Base-by-base conservation (phyloP, 1,140 invertebrate species). In the Matsumurasca onukii region DNA sequence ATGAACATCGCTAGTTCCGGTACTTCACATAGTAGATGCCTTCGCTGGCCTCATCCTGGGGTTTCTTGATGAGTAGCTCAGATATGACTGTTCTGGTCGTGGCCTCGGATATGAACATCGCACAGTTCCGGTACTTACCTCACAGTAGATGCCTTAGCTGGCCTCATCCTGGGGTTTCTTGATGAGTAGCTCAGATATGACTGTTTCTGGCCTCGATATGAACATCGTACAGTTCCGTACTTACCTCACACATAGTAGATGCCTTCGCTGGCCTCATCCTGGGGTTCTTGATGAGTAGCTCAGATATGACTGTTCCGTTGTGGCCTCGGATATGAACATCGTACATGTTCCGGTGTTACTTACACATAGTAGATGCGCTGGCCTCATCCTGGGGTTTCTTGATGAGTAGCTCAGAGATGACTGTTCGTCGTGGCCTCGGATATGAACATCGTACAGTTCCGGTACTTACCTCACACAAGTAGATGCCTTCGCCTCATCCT, bases 201-300 rank as follows among this genome's bases (percentile, higher is more conserved):
- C 29, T 12, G 17, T 63, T 15, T n/a, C 59, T n/a, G n/a, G n/a
- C n/a, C n/a, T n/a, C n/a, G n/a, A n/a, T n/a, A n/a, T n/a, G n/a
- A n/a, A n/a, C n/a, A n/a, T n/a, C n/a, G n/a, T n/a, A n/a, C n/a
- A n/a, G n/a, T n/a, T n/a, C n/a, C n/a, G n/a, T n/a, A n/a, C n/a
- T 9, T 39, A 39, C 34, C 34, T 39, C 63, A 45, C 63, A 65
- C n/a, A 34, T 17, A 20, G 24, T 65, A 65, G 1, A 65, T 24
- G n/a, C 63, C 63, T n/a, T 34, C 39, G 3, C n/a, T n/a, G n/a
- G n/a, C 45, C 63, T 2, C 31, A 34, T 17, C 30, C 30, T 25
- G 29, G 15, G n/a, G n/a, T n/a, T n/a, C 63, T 65, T 65, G n/a
- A 65, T 30, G 1, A 65, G 31, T 34, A 65, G 63, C n/a, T 65